Percentiles rank a stretch among this genome's conserved stretches.
Conservation (phyloP, 2,113 vertebrate genomes). For the Ellobius talpinus region DNA sequence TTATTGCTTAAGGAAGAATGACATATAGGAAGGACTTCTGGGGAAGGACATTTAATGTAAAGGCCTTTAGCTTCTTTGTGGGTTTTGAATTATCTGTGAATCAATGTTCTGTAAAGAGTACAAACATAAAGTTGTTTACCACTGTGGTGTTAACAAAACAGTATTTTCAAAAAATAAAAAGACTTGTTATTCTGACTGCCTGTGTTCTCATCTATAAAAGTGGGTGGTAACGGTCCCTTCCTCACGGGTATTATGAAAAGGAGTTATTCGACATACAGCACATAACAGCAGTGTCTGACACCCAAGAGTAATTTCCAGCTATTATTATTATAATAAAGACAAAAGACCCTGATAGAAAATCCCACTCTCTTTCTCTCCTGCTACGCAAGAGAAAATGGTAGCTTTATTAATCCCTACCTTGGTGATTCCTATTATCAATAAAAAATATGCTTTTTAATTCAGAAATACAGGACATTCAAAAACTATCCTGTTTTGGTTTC, state of each 20-base stretch:
- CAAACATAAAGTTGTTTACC: conserved; percentile 71
- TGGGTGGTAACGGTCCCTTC: neutral
- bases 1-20: conserved; percentile 61
- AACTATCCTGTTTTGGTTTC: conserved; percentile 17
- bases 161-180: conserved; percentile 76
- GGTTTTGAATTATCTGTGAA: conserved; percentile 74
- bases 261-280: neutral
- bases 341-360: conserved; percentile 22
- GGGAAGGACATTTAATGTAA: conserved; percentile 64
- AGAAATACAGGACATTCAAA: conserved; percentile 43
- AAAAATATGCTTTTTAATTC: conserved; percentile 45
- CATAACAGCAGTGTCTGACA: neutral
- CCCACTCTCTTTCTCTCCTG: neutral
- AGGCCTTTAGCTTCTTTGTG: conserved; percentile 70
- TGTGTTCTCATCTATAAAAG: conserved; percentile 7
- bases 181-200: neutral
- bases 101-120: conserved; percentile 57
- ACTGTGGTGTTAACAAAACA: conserved; percentile 79
- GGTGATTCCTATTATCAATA: conserved; percentile 27
- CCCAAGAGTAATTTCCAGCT: conserved; percentile 5
- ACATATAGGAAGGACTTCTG: conserved; percentile 60
- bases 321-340: conserved; percentile 45
- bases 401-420: neutral
- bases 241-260: neutral
- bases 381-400: neutral